Evolutionary conservation across 2,797 vertebrate species (phyloP).

Genomic region (Hozukius guyotensis): DNA sequence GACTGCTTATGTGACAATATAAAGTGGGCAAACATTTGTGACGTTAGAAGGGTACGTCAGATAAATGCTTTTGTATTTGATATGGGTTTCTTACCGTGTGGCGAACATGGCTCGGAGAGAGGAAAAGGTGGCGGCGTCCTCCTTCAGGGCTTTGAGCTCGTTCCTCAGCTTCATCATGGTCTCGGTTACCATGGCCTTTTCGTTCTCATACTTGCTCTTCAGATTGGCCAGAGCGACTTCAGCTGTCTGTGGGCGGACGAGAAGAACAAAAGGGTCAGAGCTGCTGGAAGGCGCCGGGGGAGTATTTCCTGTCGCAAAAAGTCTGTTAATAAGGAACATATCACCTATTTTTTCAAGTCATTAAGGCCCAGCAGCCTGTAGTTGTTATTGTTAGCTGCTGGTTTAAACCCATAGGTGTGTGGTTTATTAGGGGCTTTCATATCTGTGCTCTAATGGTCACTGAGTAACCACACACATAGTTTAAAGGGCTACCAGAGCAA

Average conservation of each 20-base stretch:
- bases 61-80: neutral
- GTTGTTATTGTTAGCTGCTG: constrained; percentile 10
- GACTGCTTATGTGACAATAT: neutral
- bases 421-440: constrained; percentile 37
- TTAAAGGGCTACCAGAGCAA: constrained; percentile 44
- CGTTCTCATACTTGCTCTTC: constrained; percentile 98
- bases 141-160: constrained; percentile 94
- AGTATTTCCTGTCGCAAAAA: constrained; percentile 9
- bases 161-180: constrained; percentile 98
- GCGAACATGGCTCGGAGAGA: constrained; percentile 96
- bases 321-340: constrained; percentile 18
- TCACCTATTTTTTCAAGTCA: neutral
- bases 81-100: constrained; percentile 85
- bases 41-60: neutral
- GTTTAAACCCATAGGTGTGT: constrained; percentile 22
- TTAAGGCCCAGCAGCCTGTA: neutral
- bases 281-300: neutral
- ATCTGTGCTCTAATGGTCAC: constrained; percentile 5
- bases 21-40: neutral
- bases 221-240: constrained; percentile 95
- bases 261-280: constrained; percentile 43
- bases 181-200: constrained; percentile 96
- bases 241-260: constrained; percentile 85
- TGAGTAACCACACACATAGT: constrained; percentile 44
- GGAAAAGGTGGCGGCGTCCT: constrained; percentile 96